Conservation (phyloP, 2,797 vertebrate species). For the Dendrocincla tyrannina region DNA sequence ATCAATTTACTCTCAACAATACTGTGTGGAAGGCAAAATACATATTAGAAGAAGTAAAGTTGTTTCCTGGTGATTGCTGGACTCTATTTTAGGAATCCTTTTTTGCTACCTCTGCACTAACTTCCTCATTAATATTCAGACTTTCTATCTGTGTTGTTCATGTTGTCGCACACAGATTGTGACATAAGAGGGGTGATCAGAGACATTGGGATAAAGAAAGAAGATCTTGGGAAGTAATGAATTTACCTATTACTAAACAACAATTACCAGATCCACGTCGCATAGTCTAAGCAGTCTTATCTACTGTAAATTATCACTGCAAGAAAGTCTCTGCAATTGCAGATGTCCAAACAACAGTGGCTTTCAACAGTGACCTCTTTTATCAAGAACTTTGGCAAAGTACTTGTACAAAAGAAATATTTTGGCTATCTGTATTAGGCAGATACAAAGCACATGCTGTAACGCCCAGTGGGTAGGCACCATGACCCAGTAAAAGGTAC, state of each 20-base stretch:
- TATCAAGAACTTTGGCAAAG: not conserved
- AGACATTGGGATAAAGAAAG: not conserved
- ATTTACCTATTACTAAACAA: not conserved
- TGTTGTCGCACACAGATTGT: not conserved
- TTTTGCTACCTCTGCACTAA: not conserved
- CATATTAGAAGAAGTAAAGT: slow-evolving; percentile 24
- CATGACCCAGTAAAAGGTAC: not conserved
- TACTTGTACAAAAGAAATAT: not conserved
- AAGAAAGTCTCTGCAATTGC: not conserved
- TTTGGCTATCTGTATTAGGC: not conserved
- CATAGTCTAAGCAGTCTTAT: not conserved
- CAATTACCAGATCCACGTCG: not conserved
- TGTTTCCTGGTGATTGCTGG: slow-evolving; percentile 17
- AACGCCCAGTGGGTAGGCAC: not conserved
- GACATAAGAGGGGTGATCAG: not conserved
- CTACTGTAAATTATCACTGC: not conserved
- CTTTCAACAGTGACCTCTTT: not conserved
- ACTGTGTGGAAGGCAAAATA: slow-evolving; percentile 36
- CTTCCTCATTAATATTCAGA: not conserved
- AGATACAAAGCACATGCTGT: not conserved
- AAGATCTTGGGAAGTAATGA: not conserved
- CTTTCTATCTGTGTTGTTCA: not conserved
- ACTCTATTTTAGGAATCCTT: slow-evolving; percentile 1
- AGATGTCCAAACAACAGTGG: not conserved
- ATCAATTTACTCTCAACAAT: slow-evolving; percentile 47